Evolutionary conservation across 1,140 invertebrate species (phyloP).

Genomic region (Scaptomyza graminum): DNA sequence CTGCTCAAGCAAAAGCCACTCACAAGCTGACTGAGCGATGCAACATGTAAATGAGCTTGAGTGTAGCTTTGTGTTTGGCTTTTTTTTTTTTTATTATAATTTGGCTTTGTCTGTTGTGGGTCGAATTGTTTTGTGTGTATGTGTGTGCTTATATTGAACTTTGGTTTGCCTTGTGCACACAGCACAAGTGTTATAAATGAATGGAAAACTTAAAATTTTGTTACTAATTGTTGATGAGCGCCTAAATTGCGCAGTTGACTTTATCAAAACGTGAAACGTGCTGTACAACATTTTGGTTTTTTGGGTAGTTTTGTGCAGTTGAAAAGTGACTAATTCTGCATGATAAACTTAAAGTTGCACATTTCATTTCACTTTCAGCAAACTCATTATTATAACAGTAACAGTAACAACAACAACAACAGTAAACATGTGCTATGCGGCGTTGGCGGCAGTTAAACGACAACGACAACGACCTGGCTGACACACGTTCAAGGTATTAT

Average conservation of each 20-base stretch:
- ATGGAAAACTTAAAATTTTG: conserved; percentile 27
- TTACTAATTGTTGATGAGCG: conserved; percentile 25
- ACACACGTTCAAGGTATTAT: conserved; percentile 83
- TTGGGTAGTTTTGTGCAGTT: not conserved
- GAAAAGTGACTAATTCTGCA: conserved; percentile 26
- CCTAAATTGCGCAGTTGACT: conserved; percentile 72
- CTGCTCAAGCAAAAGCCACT: conserved; percentile 7
- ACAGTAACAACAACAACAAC: conserved; percentile 35
- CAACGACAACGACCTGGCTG: conserved; percentile 72
- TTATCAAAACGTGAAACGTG: conserved; percentile 61
- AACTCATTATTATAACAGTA: conserved; percentile 5
- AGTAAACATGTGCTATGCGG: conserved; percentile 40
- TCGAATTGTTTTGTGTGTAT: conserved; percentile 34
- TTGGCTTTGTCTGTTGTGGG: conserved; percentile 29
- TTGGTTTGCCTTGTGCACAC: conserved; percentile 26
- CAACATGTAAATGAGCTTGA: conserved; percentile 70
- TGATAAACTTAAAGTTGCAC: conserved; percentile 29
- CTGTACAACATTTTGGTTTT: not conserved
- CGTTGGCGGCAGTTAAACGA: conserved; percentile 62
- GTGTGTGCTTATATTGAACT: conserved; percentile 27
- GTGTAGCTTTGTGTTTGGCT: conserved; percentile 33
- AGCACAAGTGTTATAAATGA: conserved; percentile 19
- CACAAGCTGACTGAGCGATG: conserved; percentile 14
- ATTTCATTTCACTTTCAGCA: conserved; percentile 68
- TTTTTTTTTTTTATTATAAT: conserved; percentile 27